These are phyloP conservation scores for Nannospalax galili DNA, from an alignment of 2,113 vertebrate species.

Conservation along the genomic window DNA sequence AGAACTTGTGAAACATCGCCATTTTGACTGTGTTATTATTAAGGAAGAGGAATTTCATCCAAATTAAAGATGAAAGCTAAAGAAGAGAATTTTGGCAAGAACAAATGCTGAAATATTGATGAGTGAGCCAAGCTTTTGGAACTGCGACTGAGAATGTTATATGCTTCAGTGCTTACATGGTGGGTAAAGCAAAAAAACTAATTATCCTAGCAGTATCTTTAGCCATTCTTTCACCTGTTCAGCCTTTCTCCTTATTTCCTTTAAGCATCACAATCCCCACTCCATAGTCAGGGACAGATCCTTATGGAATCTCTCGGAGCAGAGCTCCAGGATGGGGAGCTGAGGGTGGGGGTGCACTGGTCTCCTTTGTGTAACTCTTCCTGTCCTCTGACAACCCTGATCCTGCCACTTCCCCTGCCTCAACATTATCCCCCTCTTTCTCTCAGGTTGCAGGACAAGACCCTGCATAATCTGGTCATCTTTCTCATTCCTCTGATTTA, in stretches of 20 bases:
- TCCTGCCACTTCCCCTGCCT: not conserved
- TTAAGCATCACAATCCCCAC: not conserved
- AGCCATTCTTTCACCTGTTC: not conserved
- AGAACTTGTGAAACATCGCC: not conserved
- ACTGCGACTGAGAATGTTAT: not conserved
- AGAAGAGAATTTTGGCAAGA: conserved; percentile 48
- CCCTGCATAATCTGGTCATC: not conserved
- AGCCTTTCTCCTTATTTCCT: not conserved
- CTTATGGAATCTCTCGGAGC: not conserved
- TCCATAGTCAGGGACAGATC: not conserved
- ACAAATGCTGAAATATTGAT: conserved; percentile 42
- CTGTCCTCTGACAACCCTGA: not conserved
- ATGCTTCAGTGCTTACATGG: not conserved
- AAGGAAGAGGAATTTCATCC: conserved; percentile 52
- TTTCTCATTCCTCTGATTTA: not conserved
- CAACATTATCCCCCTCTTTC: not conserved
- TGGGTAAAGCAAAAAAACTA: conserved; percentile 39
- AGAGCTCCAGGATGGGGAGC: not conserved
- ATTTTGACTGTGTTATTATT: conserved; percentile 50
- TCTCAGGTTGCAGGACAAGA: not conserved
- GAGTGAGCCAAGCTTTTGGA: conserved; percentile 26
- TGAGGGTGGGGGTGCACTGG: not conserved
- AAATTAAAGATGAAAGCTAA: conserved; percentile 49
- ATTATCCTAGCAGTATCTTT: not conserved
- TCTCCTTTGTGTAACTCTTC: not conserved